Conservation (phyloP, 2,113 vertebrate species). For the Callospermophilus lateralis region DNA sequence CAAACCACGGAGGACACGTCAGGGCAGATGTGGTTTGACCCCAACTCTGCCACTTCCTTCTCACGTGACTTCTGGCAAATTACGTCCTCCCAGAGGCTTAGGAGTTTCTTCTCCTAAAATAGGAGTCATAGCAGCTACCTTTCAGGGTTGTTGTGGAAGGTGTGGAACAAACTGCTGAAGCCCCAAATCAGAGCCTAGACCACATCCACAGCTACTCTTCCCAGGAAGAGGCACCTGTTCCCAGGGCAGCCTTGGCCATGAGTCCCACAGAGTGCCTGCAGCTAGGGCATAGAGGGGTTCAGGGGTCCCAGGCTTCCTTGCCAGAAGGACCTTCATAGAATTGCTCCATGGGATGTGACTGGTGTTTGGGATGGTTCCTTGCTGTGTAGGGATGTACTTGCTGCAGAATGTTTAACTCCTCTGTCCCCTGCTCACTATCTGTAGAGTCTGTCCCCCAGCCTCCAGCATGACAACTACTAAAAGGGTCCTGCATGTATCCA, state of each 20-base stretch:
- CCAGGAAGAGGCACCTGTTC: background rate
- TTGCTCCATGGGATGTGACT: background rate
- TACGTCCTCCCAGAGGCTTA: background rate
- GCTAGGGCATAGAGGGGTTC: accelerated
- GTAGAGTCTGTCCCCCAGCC: background rate
- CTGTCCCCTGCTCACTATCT: background rate
- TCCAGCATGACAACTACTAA: background rate
- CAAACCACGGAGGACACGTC: background rate
- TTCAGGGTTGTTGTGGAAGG: background rate
- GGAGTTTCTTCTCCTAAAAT: background rate
- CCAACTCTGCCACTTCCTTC: background rate
- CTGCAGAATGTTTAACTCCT: background rate
- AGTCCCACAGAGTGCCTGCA: background rate
- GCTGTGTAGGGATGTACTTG: too few species aligned
- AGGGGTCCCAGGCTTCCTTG: background rate
- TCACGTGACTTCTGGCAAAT: background rate
- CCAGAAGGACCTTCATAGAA: background rate
- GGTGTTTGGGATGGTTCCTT: background rate
- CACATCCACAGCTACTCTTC: background rate
- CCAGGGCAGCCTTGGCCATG: background rate
- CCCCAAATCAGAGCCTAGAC: background rate
- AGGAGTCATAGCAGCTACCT: background rate
- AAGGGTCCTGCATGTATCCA: background rate
- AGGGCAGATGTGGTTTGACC: background rate
- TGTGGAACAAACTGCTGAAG: background rate